These are phyloP conservation scores for Willowsia nigromaculata DNA, from an alignment of 2,888 invertebrate genomes.

Conservation along the genomic window DNA sequence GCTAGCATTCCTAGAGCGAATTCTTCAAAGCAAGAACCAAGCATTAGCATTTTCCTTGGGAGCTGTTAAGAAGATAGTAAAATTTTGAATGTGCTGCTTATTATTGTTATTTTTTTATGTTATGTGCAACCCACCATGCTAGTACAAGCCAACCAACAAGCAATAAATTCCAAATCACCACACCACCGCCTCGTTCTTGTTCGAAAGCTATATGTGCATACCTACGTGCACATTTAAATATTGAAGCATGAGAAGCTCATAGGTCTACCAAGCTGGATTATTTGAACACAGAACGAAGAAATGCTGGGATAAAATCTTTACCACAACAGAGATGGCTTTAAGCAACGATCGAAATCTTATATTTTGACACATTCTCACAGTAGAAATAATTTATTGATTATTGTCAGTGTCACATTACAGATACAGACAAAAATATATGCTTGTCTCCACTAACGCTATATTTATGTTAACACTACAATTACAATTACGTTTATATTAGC, in stretches of 20 bases:
- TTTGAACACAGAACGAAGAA: too few species aligned
- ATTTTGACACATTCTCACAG: slow-evolving; percentile 69
- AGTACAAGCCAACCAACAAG: slow-evolving; percentile 21
- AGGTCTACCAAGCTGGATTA: too few species aligned
- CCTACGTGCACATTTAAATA: too few species aligned
- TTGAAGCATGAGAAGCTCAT: too few species aligned
- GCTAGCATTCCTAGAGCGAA: slow-evolving; percentile 49
- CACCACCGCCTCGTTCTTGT: not conserved
- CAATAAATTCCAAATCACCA: slow-evolving; percentile 46
- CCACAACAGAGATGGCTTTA: too few species aligned
- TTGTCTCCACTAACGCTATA: slow-evolving; percentile 21
- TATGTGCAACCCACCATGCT: slow-evolving; percentile 11
- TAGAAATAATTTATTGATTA: slow-evolving; percentile 71
- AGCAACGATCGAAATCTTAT: slow-evolving; percentile 10
- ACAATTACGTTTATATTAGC: slow-evolving; percentile 30
- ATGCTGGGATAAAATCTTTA: too few species aligned
- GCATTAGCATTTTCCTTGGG: not conserved
- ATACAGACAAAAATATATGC: slow-evolving; percentile 66
- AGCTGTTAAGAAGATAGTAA: slow-evolving; percentile 20
- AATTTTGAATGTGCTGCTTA: slow-evolving; percentile 33
- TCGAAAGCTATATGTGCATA: not conserved
- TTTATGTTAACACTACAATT: slow-evolving; percentile 15
- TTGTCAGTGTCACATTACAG: slow-evolving; percentile 69
- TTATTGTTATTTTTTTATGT: slow-evolving; percentile 28
- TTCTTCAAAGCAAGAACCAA: slow-evolving; percentile 15